These are phyloP conservation scores for Scolopax bukidnonensis DNA, from an alignment of 2,797 vertebrate species.

Conservation along the genomic window DNA sequence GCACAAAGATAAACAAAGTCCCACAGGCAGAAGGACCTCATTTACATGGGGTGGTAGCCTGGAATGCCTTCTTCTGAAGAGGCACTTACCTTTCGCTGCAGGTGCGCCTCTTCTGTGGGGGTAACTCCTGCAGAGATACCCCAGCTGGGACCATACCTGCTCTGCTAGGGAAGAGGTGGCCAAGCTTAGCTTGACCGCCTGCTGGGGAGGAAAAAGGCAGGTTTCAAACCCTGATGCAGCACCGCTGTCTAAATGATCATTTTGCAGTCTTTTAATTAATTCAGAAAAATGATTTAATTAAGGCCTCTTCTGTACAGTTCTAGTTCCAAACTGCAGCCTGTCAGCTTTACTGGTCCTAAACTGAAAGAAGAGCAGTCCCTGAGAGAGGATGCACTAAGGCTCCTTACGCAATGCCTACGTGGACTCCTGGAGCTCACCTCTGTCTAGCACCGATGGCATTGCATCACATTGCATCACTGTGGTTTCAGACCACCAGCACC, in stretches of 20 bases:
- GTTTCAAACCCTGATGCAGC: background rate
- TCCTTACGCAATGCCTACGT: background rate
- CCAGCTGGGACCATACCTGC: background rate
- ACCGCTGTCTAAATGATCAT: background rate
- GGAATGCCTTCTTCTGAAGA: background rate
- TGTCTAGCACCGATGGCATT: background rate
- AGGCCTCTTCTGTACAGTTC: background rate
- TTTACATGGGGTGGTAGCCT: background rate
- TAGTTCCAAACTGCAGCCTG: background rate
- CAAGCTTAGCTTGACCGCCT: background rate
- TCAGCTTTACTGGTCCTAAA: background rate
- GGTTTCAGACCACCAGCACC: background rate
- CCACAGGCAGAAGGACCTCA: background rate
- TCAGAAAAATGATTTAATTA: conserved; percentile 53
- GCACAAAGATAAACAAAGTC: conserved; percentile 9
- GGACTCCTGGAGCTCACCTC: background rate
- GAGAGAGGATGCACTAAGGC: background rate
- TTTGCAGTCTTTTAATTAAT: conserved; percentile 46
- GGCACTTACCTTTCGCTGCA: background rate
- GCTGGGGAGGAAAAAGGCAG: background rate
- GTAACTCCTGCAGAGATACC: background rate
- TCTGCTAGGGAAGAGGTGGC: background rate
- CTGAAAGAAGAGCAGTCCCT: background rate
- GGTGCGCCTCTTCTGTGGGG: background rate
- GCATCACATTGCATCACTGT: background rate